Percentiles rank a stretch among this genome's conserved stretches.
phyloP scores from a whole-genome alignment of 2,113 vertebrate genomes.

The Lasiurus borealis region DNA sequence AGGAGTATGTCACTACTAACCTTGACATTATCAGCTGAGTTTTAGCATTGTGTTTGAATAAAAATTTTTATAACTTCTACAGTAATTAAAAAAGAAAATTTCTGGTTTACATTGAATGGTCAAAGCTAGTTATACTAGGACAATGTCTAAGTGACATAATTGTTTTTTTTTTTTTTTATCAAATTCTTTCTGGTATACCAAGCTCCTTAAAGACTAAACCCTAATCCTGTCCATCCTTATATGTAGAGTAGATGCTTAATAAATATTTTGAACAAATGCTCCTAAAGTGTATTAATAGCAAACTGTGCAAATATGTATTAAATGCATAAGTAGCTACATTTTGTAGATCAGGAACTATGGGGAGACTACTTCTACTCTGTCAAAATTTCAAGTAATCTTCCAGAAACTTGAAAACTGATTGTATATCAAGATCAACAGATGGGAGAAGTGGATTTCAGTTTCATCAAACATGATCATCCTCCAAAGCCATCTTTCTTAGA shows the following conservation, averaged over 20 bases:
- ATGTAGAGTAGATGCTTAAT: neutral
- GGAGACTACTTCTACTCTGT: constrained; percentile 71
- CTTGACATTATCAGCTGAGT: neutral
- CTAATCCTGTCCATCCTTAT: neutral
- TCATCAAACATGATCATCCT: constrained; percentile 44
- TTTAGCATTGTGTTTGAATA: neutral
- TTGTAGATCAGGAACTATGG: constrained; percentile 72
- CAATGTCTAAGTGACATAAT: neutral
- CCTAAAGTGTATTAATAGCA: neutral
- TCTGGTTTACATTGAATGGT: neutral
- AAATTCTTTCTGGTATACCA: neutral
- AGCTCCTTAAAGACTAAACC: neutral
- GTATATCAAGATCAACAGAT: neutral
- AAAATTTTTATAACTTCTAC: neutral
- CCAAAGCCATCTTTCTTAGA: constrained; percentile 10
- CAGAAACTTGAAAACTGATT: constrained; percentile 71
- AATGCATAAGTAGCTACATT: constrained; percentile 77
- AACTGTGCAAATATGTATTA: neutral
- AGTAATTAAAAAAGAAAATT: neutral
- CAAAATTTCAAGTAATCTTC: constrained; percentile 77
- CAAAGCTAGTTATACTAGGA: neutral
- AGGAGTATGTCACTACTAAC: neutral
- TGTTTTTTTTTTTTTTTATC: neutral
- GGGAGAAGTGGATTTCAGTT: neutral
- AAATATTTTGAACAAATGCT: neutral